Conservation (phyloP, 2,888 invertebrate genomes). For the Caenorhabditis sp. region DNA sequence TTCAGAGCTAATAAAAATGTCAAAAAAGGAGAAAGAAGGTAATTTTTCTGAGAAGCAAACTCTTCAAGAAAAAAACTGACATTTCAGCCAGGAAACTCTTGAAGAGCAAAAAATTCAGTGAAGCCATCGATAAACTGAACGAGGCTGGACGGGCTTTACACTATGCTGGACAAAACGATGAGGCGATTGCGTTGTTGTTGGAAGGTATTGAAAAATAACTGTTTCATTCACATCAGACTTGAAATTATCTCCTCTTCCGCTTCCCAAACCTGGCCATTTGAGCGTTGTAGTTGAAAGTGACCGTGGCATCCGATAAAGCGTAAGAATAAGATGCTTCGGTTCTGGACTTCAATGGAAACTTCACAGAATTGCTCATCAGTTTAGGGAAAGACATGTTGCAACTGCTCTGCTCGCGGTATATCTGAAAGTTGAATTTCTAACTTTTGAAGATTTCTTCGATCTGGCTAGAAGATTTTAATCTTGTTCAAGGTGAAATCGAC, state of each 20-base stretch:
- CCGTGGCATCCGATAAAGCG: not conserved
- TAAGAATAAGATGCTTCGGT: slow-evolving; percentile 2
- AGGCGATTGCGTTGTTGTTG: slow-evolving; percentile 34
- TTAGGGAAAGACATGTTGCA: slow-evolving; percentile 15
- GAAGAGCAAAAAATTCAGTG: slow-evolving; percentile 6
- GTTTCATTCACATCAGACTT: not conserved
- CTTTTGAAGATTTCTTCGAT: too few relatives aligned
- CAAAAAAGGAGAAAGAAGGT: slow-evolving; percentile 31
- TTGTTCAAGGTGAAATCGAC: too few relatives aligned
- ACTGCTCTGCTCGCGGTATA: slow-evolving; percentile 19
- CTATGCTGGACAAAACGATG: slow-evolving; percentile 21
- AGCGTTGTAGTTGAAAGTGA: slow-evolving; percentile 7
- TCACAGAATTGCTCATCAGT: slow-evolving; percentile 12
- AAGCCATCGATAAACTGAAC: slow-evolving; percentile 43
- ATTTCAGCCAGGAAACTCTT: slow-evolving; percentile 9
- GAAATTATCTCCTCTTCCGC: not conserved
- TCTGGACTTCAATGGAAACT: slow-evolving; percentile 1
- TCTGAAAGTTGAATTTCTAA: too few relatives aligned
- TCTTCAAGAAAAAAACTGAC: not conserved
- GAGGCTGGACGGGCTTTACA: slow-evolving; percentile 18
- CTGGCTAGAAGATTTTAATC: too few relatives aligned
- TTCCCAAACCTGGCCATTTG: slow-evolving; percentile 15
- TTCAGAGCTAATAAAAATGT: not conserved
- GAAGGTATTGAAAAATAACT: slow-evolving; percentile 14
- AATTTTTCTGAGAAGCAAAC: not conserved